Evolutionary conservation across 2,888 invertebrate species (phyloP), one percentile per base, ranked within the genome.

Genomic region (Phorcus lineatus): DNA sequence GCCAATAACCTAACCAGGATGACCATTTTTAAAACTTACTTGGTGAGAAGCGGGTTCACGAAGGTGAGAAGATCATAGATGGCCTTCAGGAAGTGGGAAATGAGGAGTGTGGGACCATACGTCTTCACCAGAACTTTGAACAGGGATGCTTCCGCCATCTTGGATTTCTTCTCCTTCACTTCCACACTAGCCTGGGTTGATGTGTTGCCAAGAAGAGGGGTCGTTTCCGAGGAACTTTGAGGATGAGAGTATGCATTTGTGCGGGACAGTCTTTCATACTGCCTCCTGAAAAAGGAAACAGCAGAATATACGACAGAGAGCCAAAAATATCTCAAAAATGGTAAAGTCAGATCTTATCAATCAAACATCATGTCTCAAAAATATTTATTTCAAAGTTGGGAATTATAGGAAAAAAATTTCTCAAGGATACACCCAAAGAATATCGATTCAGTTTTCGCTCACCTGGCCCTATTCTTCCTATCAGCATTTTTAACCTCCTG

Each of bases 101-200:
- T 77, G n/a, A 90, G 70, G 9, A 91, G 81, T 0, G 83, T 83
- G 0, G 80, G 77, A 31, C 91, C 90, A 83, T 86, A 88, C 9
- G 81, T 80, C 62, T 84, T 84, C 9, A 80, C 80, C 24, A 88
- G 24, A 2, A 86, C 87, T 66, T 83, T 88, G 16, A 89, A 84
- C 40, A 91, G 74, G 19, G 89, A 89, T 13, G 88, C 87, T 28
- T 84, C 81, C 55, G 95, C 84, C 52, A 79, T 80, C 66, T 82
- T 79, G 52, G 82, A 78, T 47, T 82, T 75, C 54, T 83, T 80
- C 57, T 84, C 81, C 66, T 81, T 80, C 22, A 83, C 75, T n/a
- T 78, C 77, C 9, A 82, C 79, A 3, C 79, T 75, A n/a, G 47
- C 74, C 0, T 76, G 36, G 19, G 78, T 54, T 2, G 75, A 22